These are phyloP conservation scores for Zygogramma bicolorata DNA, from an alignment of 2,888 invertebrate genomes.

Conservation along the genomic window DNA sequence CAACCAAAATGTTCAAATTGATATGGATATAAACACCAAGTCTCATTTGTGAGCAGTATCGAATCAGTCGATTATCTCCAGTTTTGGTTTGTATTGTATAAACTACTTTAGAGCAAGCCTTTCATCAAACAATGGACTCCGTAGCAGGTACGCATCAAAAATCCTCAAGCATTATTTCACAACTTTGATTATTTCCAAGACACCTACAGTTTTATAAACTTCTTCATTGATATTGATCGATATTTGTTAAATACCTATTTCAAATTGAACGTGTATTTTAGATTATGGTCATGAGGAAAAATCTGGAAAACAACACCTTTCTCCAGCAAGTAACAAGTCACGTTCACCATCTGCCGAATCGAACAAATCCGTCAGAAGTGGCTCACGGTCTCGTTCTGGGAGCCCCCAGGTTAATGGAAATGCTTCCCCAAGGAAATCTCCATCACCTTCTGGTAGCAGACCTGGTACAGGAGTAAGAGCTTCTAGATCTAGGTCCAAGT, in stretches of 20 bases:
- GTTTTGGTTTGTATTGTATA: too few species aligned
- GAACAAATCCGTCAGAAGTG: constrained; percentile 44
- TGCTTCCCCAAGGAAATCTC: constrained; percentile 31
- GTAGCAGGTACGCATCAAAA: constrained; percentile 51
- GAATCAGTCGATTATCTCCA: too few species aligned
- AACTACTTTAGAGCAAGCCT: background rate
- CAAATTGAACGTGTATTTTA: constrained; percentile 23
- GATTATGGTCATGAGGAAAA: constrained; percentile 34
- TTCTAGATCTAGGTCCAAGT: constrained; percentile 61
- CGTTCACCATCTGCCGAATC: constrained; percentile 55
- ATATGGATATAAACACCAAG: too few species aligned
- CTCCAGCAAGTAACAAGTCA: constrained; percentile 45
- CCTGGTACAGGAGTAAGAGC: constrained; percentile 44
- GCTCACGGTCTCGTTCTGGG: constrained; percentile 29
- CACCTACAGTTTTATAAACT: too few species aligned
- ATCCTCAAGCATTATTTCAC: too few species aligned
- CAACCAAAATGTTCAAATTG: too few species aligned
- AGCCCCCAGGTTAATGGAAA: constrained; percentile 30
- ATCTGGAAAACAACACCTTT: constrained; percentile 32
- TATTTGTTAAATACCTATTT: background rate
- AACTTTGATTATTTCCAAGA: too few species aligned
- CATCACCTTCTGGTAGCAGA: constrained; percentile 52
- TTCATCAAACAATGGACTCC: constrained; percentile 41
- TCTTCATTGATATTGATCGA: too few species aligned
- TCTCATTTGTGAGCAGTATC: too few species aligned